Conservation (phyloP, 2,113 vertebrate genomes). For the Otocyon megalotis region DNA sequence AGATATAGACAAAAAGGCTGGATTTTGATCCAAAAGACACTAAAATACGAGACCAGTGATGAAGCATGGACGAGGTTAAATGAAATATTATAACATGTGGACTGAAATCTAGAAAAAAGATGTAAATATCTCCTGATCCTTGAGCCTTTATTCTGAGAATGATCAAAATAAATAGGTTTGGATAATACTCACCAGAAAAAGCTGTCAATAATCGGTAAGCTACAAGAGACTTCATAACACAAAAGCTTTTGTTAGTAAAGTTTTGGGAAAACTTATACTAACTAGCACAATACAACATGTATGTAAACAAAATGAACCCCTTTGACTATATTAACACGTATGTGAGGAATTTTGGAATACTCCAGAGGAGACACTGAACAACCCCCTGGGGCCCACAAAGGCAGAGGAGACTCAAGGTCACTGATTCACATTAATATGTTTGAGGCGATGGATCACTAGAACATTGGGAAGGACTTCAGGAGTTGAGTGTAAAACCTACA, state of each 20-base stretch:
- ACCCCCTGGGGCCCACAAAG: not conserved
- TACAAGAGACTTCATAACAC: not conserved
- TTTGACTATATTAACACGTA: not conserved
- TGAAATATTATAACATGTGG: not conserved
- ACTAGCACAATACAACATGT: not conserved
- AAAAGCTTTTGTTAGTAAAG: not conserved
- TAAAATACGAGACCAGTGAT: constrained; percentile 1
- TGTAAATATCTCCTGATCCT: not conserved
- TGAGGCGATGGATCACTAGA: not conserved
- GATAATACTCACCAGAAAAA: not conserved
- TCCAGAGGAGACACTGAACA: not conserved
- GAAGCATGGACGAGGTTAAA: not conserved
- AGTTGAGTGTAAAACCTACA: not conserved
- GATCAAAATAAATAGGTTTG: constrained; percentile 40
- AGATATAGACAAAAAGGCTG: not conserved
- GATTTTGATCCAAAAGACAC: constrained; percentile 21
- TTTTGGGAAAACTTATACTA: not conserved
- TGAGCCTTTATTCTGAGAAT: constrained; percentile 32
- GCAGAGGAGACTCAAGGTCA: not conserved
- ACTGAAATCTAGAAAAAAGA: not conserved
- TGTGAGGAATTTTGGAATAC: not conserved
- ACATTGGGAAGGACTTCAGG: not conserved
- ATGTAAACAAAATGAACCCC: not conserved
- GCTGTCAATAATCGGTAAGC: constrained; percentile 33
- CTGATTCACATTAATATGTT: not conserved